phyloP scores from a whole-genome alignment of 2,797 vertebrate genomes.

The Parauchenoglanis ngamensis region DNA sequence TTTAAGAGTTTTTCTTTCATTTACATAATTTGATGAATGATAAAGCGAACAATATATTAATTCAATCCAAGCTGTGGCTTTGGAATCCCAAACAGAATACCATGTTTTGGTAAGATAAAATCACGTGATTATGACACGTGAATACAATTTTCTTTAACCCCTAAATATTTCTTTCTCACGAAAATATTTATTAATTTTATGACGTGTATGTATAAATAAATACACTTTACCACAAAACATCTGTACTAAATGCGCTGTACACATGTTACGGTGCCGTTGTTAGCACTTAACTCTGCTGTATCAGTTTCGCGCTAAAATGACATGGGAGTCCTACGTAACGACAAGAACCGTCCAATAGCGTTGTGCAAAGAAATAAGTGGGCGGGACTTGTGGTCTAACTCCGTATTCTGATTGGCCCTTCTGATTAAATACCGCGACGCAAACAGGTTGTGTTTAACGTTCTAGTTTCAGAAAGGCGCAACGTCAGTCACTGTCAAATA shows the following conservation, averaged over 20 bases:
- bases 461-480: conserved; percentile 40
- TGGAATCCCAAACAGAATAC: neutral
- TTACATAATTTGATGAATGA: neutral
- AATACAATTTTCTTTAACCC: neutral
- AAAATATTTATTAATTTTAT: neutral
- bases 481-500: conserved; percentile 27
- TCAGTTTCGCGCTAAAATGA: conserved; percentile 61
- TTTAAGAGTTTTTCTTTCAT: neutral
- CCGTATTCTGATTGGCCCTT: conserved; percentile 58
- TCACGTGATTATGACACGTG: neutral
- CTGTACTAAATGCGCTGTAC: neutral
- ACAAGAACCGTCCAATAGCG: conserved; percentile 17
- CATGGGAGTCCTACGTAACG: conserved; percentile 22
- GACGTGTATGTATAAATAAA: neutral
- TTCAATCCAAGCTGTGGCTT: neutral
- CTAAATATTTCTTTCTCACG: neutral
- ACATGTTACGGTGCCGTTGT: neutral
- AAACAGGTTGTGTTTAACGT: conserved; percentile 26
- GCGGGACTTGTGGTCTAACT: conserved; percentile 33
- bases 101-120: neutral
- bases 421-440: conserved; percentile 25
- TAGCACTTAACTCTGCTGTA: neutral
- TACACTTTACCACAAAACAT: neutral
- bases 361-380: conserved; percentile 57
- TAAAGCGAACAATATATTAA: neutral